Base-by-base conservation (phyloP, 2,888 invertebrate genomes). In the Tachina fera region DNA sequence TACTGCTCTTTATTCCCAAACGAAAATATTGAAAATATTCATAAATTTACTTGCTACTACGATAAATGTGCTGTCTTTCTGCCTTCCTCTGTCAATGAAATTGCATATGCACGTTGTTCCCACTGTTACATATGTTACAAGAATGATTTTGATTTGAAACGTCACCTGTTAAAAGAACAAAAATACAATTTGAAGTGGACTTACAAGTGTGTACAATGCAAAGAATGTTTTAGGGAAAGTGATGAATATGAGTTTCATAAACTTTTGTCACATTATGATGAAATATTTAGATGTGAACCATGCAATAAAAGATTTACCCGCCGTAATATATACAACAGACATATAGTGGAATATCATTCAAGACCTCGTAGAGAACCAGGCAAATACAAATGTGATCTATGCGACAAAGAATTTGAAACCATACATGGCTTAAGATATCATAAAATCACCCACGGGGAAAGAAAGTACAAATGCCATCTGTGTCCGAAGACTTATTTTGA, bases 211-310 rank as follows among this genome's bases (percentile, higher is more conserved):
- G 68, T 77, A 9, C 43, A 79, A 13, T 86, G 86, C 49, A 72
- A 75, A 11, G 83, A 86, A 49, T 68, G 78, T 61, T 86, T 83
- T 47, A 41, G 16, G 16, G 83, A 83, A 13, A 63, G 9, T 47
- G 79, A 86, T 51, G 78, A 82, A 31, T 86, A 61, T 51, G 77
- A 83, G 8, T 72, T 83, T 47, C 83, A 83, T n/a, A 70, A 72
- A 67, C 19, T 43, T 67, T 14, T 83, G 39, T 60, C 72, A 4
- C 83, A 83, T 19, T 83, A 72, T 19, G 19, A 14, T 1, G 83
- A 83, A 77, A 45, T 77, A 1, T 83, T 78, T 53, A 72, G 58
- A 67, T 83, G 83, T 60, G 49, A 83, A 43, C 31, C 45, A 0
- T 83, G 83, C 43, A 67, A 53, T 8, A 67, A 47, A 39, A 77